A percentile compares a stretch with the other conserved stretches of the same genome.
Evolutionary conservation across 2,113 vertebrate genomes (phyloP).

Genomic region (Mungos mungo): DNA sequence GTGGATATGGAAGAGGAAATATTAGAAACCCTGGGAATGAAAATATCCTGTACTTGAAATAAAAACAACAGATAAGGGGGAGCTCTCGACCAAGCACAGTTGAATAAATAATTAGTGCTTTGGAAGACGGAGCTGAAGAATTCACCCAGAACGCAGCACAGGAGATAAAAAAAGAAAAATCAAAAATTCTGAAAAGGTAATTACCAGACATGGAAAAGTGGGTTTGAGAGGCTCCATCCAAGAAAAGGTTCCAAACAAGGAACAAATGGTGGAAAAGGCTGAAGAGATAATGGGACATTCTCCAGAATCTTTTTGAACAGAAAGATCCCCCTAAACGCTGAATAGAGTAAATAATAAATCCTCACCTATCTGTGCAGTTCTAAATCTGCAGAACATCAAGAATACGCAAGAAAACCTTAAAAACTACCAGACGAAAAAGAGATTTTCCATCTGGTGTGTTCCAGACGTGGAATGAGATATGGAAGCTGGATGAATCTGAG

Average conservation of each 20-base stretch:
- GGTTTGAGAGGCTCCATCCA: background rate
- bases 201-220: background rate
- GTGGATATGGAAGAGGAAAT: background rate
- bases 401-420: background rate
- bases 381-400: background rate
- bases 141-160: background rate
- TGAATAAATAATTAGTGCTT: constrained; percentile 52
- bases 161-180: background rate
- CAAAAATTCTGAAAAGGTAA: background rate
- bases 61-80: background rate
- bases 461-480: background rate
- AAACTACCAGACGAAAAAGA: background rate
- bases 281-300: background rate
- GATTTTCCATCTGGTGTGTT: background rate
- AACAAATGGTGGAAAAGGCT: background rate
- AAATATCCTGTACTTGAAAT: background rate
- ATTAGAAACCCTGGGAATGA: background rate
- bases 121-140: constrained; percentile 15
- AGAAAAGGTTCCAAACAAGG: background rate
- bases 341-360: background rate
- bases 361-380: background rate
- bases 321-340: background rate
- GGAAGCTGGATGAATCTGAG: background rate
- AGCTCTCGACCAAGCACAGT: background rate
- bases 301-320: background rate